Conservation (phyloP, 2,797 vertebrate genomes). For the Periophthalmus magnuspinnatus region DNA sequence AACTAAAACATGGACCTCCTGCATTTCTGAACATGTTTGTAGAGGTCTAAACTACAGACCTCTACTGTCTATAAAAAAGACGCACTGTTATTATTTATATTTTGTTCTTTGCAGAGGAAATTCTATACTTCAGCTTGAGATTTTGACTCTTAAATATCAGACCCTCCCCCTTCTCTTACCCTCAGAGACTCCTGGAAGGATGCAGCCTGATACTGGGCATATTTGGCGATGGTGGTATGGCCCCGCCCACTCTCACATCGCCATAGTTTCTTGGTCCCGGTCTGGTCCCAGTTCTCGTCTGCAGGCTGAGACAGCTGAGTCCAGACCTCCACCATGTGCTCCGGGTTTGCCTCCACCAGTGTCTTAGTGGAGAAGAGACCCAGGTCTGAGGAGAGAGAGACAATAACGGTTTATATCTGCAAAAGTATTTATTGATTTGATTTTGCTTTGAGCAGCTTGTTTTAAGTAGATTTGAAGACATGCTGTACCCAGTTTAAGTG, state of each 20-base stretch:
- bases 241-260: slow-evolving; percentile 94
- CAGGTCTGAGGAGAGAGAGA: slow-evolving; percentile 77
- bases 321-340: slow-evolving; percentile 97
- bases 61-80: no score
- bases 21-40: no score
- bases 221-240: slow-evolving; percentile 93
- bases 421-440: no score
- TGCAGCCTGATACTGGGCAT: slow-evolving; percentile 91
- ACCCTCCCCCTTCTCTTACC: no score
- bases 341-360: slow-evolving; percentile 96
- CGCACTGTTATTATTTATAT: no score
- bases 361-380: slow-evolving; percentile 99
- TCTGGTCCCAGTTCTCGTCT: slow-evolving; percentile 97
- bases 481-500: slow-evolving; percentile 83
- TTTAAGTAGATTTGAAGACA: neutral
- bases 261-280: slow-evolving; percentile 95
- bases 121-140: no score
- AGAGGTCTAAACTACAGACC: no score
- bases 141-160: no score
- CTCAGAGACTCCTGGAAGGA: slow-evolving; percentile 97
- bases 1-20: no score
- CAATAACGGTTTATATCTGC: neutral
- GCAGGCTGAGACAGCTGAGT: slow-evolving; percentile 95
- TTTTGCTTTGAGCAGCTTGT: no score
- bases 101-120: no score